Evolutionary conservation across 1,140 invertebrate genomes (phyloP).

Genomic region (Zaprionus davidi): DNA sequence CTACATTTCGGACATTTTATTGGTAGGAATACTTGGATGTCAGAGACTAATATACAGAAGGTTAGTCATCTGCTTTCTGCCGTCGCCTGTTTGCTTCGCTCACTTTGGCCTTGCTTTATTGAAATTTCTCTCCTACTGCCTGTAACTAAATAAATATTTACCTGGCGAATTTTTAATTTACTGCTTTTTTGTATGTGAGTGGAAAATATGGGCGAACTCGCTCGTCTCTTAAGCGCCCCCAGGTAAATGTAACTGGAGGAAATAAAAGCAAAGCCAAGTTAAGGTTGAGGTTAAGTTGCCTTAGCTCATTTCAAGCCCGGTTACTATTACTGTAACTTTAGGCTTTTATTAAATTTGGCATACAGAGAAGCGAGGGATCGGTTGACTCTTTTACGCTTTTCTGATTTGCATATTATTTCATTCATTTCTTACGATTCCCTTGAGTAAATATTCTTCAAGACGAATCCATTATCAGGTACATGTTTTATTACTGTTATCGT

Average conservation of each 20-base stretch:
- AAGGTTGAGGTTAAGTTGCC: constrained; percentile 13
- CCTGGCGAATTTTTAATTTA: constrained; percentile 68
- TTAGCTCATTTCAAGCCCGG: constrained; percentile 24
- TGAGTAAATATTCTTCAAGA: no score
- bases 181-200: constrained; percentile 46
- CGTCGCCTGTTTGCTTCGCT: neutral
- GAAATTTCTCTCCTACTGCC: constrained; percentile 20
- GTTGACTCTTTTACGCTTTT: constrained; percentile 23
- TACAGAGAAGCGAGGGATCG: neutral
- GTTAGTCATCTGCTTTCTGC: neutral
- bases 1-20: no score
- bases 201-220: constrained; percentile 45
- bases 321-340: constrained; percentile 41
- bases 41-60: neutral
- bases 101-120: neutral
- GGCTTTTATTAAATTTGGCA: constrained; percentile 39
- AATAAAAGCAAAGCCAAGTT: constrained; percentile 14
- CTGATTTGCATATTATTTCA: no score
- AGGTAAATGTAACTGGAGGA: neutral
- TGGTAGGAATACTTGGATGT: no score
- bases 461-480: no score
- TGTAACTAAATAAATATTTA: constrained; percentile 61
- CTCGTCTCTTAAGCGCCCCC: constrained; percentile 11
- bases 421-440: no score
- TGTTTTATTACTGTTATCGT: no score